A percentile compares a stretch with the other conserved stretches of the same genome.
Conservation (phyloP, 2,797 vertebrate genomes). For the Masticophis lateralis region DNA sequence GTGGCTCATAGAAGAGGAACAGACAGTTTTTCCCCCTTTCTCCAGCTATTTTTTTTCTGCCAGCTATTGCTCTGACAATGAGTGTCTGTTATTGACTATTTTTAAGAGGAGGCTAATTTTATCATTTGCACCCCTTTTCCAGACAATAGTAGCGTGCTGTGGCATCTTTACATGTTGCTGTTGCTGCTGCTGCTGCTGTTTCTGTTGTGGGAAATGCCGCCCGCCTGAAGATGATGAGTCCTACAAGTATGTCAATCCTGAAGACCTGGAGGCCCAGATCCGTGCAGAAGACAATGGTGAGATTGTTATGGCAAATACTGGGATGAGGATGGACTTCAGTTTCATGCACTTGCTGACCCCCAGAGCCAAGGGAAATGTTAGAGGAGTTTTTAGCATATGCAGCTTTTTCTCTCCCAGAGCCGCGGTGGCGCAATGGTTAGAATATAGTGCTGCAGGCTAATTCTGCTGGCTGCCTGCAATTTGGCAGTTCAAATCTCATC, state of each 20-base stretch:
- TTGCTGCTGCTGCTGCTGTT: constrained; percentile 68
- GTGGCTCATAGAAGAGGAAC: neutral
- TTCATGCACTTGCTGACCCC: neutral
- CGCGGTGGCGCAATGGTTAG: too few species aligned
- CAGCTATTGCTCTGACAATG: neutral
- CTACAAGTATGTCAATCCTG: constrained; percentile 78
- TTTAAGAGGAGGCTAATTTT: neutral
- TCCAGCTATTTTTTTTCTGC: too few species aligned
- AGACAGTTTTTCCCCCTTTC: too few species aligned
- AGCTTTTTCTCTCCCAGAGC: neutral
- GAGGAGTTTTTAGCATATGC: neutral
- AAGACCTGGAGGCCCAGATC: constrained; percentile 85
- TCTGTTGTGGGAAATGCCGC: constrained; percentile 82
- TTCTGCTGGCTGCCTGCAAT: too few species aligned
- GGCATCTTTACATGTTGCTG: constrained; percentile 81
- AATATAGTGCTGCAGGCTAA: too few species aligned
- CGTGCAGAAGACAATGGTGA: constrained; percentile 78
- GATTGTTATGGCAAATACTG: neutral
- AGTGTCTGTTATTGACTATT: too few species aligned
- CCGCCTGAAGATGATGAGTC: constrained; percentile 80
- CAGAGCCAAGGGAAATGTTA: neutral
- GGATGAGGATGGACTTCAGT: neutral
- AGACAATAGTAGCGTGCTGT: constrained; percentile 75
- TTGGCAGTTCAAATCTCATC: too few species aligned
- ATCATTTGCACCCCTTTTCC: neutral